Percentiles rank a stretch among this genome's conserved stretches.
These are phyloP conservation scores for Tetraneura akinire DNA, from an alignment of 1,140 invertebrate species.

Conservation along the genomic window DNA sequence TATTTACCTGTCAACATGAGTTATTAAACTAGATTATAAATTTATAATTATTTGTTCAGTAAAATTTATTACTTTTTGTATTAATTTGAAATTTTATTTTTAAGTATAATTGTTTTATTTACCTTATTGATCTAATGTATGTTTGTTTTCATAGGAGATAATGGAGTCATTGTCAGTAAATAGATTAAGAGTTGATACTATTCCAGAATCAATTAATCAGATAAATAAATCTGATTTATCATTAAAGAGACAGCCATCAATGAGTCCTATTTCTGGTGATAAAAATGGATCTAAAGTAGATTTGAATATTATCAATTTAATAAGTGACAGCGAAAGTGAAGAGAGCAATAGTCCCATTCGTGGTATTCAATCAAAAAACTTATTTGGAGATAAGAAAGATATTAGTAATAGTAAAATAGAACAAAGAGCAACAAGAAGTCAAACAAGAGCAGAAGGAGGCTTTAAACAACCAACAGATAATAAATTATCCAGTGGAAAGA, in stretches of 20 bases:
- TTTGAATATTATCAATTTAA: constrained; percentile 14
- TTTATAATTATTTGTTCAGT: no score
- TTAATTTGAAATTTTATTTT: no score
- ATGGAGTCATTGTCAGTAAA: background rate
- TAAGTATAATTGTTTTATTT: no score
- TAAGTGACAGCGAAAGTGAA: constrained; percentile 33
- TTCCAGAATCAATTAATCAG: background rate
- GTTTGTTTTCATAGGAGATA: constrained; percentile 21
- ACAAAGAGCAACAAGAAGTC: constrained; percentile 36
- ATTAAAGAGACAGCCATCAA: constrained; percentile 3
- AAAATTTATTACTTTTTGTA: no score
- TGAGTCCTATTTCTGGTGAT: background rate
- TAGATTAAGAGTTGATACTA: background rate
- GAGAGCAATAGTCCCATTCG: background rate
- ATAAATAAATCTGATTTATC: constrained; percentile 16
- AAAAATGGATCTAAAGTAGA: constrained; percentile 14
- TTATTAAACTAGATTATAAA: no score
- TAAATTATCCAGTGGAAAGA: constrained; percentile 12
- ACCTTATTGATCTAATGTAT: no score
- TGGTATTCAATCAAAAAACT: background rate
- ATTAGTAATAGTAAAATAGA: background rate
- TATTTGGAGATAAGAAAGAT: constrained; percentile 31
- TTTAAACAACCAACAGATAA: constrained; percentile 9
- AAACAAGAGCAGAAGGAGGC: constrained; percentile 36
- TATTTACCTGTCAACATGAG: no score